Conservation (phyloP, 2,888 invertebrate genomes). For the Amphimallon solstitiale region DNA sequence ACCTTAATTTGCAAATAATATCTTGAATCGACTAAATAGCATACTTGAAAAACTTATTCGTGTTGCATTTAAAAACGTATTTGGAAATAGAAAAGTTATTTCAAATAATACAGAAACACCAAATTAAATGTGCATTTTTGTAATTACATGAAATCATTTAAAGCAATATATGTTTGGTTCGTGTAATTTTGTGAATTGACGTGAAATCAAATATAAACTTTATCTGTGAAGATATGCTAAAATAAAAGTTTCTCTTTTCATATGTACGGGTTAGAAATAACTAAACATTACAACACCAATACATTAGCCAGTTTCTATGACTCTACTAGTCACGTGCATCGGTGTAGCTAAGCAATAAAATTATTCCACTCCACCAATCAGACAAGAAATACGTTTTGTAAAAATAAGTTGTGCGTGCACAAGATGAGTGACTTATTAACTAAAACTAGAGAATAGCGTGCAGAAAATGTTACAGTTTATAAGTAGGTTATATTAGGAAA, state of each 20-base stretch:
- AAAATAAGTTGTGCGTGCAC: conserved; percentile 49
- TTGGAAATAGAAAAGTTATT: too few relatives aligned
- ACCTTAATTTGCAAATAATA: too few relatives aligned
- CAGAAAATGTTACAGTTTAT: conserved; percentile 42
- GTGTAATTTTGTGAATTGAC: conserved; percentile 12
- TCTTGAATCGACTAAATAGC: too few relatives aligned
- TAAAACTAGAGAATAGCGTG: conserved; percentile 49
- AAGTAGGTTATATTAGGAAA: conserved; percentile 33
- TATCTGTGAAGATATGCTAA: background rate
- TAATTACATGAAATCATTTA: background rate
- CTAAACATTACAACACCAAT: conserved; percentile 33
- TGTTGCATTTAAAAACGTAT: too few relatives aligned
- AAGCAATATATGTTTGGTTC: background rate
- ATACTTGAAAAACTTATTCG: too few relatives aligned
- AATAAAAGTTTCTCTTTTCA: background rate
- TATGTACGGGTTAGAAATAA: conserved; percentile 14
- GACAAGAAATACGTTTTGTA: conserved; percentile 41
- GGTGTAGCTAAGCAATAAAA: conserved; percentile 40
- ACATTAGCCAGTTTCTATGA: conserved; percentile 33
- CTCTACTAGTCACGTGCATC: conserved; percentile 41
- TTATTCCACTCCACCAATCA: conserved; percentile 36
- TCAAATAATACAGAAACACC: background rate
- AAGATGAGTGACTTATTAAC: conserved; percentile 47
- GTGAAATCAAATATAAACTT: background rate
- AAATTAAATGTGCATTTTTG: conserved; percentile 24